A percentile compares a stretch with the other conserved stretches of the same genome.
These are phyloP conservation scores for Calameuta filiformis DNA, from an alignment of 2,888 invertebrate species.

Conservation along the genomic window DNA sequence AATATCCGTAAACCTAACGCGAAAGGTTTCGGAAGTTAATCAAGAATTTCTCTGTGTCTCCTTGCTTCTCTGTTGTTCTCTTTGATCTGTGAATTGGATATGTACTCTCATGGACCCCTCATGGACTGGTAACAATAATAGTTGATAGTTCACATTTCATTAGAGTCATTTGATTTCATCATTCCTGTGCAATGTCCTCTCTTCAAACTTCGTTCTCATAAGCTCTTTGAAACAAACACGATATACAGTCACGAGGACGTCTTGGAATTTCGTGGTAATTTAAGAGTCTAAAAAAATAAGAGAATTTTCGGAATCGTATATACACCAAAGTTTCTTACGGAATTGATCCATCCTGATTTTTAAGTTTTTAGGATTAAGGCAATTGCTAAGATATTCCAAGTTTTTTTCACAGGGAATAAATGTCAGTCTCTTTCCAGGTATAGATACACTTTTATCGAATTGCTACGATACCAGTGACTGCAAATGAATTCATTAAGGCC, in stretches of 20 bases:
- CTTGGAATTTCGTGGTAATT: too few species aligned
- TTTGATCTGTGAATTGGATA: too few species aligned
- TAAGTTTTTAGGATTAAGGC: background rate
- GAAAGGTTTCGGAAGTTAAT: too few species aligned
- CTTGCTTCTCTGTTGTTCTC: too few species aligned
- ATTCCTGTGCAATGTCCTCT: background rate
- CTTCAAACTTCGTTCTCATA: background rate
- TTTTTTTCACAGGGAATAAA: background rate
- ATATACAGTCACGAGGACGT: too few species aligned
- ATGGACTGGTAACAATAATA: constrained; percentile 44
- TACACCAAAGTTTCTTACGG: too few species aligned
- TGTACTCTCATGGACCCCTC: too few species aligned
- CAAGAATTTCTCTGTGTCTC: too few species aligned
- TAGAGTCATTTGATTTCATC: constrained; percentile 20
- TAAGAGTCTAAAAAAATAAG: too few species aligned
- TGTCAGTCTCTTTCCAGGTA: background rate
- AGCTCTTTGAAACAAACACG: background rate
- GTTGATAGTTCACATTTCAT: constrained; percentile 48
- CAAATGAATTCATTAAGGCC: constrained; percentile 9
- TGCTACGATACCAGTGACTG: background rate
- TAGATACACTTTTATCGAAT: background rate
- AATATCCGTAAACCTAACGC: too few species aligned
- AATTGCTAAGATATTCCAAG: background rate
- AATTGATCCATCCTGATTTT: too few species aligned
- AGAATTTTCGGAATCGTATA: too few species aligned